phyloP scores from a whole-genome alignment of 2,888 invertebrate genomes.

The Chrysodeixis includens region DNA sequence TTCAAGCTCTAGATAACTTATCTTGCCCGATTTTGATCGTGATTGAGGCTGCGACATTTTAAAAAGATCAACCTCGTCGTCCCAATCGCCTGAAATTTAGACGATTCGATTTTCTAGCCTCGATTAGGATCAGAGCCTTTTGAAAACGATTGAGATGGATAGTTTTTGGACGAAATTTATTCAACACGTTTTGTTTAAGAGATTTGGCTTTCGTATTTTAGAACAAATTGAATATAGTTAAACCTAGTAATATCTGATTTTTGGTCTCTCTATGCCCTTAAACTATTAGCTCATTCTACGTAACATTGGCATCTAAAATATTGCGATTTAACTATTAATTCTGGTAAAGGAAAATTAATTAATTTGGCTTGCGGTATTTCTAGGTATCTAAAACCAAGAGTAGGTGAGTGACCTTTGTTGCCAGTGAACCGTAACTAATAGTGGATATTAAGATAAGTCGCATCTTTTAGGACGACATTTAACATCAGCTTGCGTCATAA shows the following conservation, averaged over 20 bases:
- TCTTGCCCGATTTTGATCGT: background rate
- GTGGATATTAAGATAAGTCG: too few relatives aligned
- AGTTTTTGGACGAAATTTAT: background rate
- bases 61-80: background rate
- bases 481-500: too few relatives aligned
- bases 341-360: too few relatives aligned
- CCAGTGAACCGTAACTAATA: too few relatives aligned
- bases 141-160: slow-evolving; percentile 1
- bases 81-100: background rate
- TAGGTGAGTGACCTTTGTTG: too few relatives aligned
- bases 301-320: background rate
- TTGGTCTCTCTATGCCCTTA: background rate
- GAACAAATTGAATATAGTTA: background rate
- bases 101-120: background rate
- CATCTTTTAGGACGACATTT: too few relatives aligned
- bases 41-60: background rate
- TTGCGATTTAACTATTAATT: too few relatives aligned
- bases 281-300: background rate
- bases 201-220: background rate
- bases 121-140: background rate
- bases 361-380: too few relatives aligned
- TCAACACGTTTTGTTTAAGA: background rate
- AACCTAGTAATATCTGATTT: background rate
- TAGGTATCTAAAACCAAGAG: too few relatives aligned
- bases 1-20: background rate